Conservation (phyloP, 2,797 vertebrate genomes). For the Sebastes aleutianus region DNA sequence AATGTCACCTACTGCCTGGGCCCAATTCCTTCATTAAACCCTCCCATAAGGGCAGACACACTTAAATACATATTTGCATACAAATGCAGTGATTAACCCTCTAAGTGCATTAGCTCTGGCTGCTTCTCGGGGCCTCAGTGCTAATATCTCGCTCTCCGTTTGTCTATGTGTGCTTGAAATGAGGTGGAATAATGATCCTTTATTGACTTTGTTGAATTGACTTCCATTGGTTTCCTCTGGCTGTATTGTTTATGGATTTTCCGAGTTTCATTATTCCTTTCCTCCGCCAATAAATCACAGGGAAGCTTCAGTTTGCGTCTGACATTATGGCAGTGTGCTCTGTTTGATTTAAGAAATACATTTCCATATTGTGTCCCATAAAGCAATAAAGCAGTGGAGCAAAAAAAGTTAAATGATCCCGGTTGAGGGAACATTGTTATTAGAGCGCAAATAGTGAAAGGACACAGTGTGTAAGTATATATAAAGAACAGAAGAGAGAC, state of each 20-base stretch:
- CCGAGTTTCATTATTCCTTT: conserved; percentile 27
- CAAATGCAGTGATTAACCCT: conserved; percentile 79
- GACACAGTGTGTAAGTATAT: conserved; percentile 3
- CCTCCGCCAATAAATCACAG: conserved; percentile 46
- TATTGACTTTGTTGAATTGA: conserved; percentile 64
- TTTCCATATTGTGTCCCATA: conserved; percentile 32
- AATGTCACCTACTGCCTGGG: conserved; percentile 75
- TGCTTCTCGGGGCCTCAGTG: conserved; percentile 17
- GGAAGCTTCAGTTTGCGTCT: conserved; percentile 20
- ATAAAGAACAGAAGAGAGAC: conserved; percentile 7
- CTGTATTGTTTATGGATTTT: conserved; percentile 56
- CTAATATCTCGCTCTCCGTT: conserved; percentile 46
- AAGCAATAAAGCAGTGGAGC: conserved; percentile 38
- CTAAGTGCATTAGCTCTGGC: conserved; percentile 67
- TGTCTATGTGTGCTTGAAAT: conserved; percentile 57
- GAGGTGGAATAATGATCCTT: conserved; percentile 63
- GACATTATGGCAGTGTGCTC: conserved; percentile 28
- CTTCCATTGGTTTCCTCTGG: conserved; percentile 41
- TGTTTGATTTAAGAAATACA: conserved; percentile 46
- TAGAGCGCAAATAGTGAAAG: conserved; percentile 12
- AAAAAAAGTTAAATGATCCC: conserved; percentile 34
- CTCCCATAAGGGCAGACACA: conserved; percentile 72
- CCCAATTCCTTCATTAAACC: conserved; percentile 72
- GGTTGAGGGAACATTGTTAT: not conserved
- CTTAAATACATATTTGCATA: conserved; percentile 82